phyloP scores from a whole-genome alignment of 2,113 vertebrate genomes.

The Neolamprologus sp. region DNA sequence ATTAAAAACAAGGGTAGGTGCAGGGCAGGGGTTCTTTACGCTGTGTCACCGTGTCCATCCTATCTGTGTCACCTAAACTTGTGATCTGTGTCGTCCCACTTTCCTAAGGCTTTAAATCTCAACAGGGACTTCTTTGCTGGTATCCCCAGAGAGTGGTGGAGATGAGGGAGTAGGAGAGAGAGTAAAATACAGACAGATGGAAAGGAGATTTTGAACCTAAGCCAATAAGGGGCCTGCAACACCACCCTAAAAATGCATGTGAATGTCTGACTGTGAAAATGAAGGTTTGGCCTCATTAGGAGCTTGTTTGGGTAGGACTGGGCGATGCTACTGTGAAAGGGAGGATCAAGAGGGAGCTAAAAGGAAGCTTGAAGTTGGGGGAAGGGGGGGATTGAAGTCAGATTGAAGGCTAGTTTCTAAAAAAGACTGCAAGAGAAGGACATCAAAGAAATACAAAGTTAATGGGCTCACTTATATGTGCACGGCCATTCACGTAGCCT shows the following conservation, averaged over 20 bases:
- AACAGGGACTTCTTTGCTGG: not conserved
- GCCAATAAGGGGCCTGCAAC: not conserved
- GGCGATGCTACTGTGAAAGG: conserved; percentile 26
- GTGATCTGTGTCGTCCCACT: conserved; percentile 3
- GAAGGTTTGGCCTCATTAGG: conserved; percentile 50
- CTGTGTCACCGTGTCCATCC: not conserved
- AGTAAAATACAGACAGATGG: conserved; percentile 24
- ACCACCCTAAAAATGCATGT: not conserved
- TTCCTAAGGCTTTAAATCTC: conserved; percentile 2
- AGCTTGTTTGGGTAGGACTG: conserved; percentile 27
- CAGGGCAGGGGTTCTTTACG: not conserved
- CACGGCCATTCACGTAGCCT: not conserved
- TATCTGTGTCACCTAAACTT: conserved; percentile 12
- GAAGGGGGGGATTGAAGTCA: conserved; percentile 22
- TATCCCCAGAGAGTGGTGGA: not conserved
- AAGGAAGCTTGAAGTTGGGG: conserved; percentile 25
- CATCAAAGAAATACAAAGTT: conserved; percentile 52
- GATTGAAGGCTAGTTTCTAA: conserved; percentile 43
- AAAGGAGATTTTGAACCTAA: conserved; percentile 4
- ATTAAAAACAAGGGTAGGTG: conserved; percentile 17
- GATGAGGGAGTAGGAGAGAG: not conserved
- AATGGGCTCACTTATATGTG: conserved; percentile 30
- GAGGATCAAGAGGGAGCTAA: conserved; percentile 50
- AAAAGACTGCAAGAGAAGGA: conserved; percentile 22
- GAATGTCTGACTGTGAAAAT: not conserved